Conservation (phyloP, 2,113 vertebrate genomes). For the Ondatra zibethicus region DNA sequence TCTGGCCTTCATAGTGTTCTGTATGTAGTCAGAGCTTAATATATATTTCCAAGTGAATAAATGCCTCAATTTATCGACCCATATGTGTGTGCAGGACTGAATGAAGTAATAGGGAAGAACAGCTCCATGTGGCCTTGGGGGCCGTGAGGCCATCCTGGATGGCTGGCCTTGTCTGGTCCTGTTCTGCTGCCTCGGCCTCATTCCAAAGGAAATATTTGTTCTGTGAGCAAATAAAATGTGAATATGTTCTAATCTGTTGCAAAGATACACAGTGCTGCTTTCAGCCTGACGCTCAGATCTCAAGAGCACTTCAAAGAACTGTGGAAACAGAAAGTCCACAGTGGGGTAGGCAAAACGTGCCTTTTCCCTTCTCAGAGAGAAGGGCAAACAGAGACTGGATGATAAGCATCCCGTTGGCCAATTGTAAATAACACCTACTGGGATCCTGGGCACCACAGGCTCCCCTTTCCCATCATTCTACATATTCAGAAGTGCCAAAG, state of each 20-base stretch:
- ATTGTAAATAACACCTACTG: constrained; percentile 16
- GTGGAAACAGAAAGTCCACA: constrained; percentile 49
- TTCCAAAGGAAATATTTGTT: constrained; percentile 82
- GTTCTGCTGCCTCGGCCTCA: constrained; percentile 48
- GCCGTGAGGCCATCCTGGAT: not conserved
- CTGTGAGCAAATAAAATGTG: constrained; percentile 78
- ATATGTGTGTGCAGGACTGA: not conserved
- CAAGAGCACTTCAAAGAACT: constrained; percentile 76
- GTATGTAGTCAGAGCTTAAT: not conserved
- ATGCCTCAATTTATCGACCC: not conserved
- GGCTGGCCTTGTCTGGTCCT: constrained; percentile 61
- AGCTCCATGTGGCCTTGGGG: not conserved
- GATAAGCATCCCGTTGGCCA: not conserved
- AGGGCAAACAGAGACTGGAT: not conserved
- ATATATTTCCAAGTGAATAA: constrained; percentile 35
- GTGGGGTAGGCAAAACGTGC: not conserved
- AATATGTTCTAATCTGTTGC: constrained; percentile 80
- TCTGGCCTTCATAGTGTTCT: not conserved
- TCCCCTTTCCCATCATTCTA: not conserved
- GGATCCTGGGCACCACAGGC: not conserved
- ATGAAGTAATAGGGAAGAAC: not conserved
- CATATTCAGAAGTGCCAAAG: not conserved
- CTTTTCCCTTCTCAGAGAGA: constrained; percentile 51
- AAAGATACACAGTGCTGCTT: constrained; percentile 79
- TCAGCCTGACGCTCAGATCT: constrained; percentile 63